Conservation (phyloP, 2,113 vertebrate species). For the Ciconia maguari region DNA sequence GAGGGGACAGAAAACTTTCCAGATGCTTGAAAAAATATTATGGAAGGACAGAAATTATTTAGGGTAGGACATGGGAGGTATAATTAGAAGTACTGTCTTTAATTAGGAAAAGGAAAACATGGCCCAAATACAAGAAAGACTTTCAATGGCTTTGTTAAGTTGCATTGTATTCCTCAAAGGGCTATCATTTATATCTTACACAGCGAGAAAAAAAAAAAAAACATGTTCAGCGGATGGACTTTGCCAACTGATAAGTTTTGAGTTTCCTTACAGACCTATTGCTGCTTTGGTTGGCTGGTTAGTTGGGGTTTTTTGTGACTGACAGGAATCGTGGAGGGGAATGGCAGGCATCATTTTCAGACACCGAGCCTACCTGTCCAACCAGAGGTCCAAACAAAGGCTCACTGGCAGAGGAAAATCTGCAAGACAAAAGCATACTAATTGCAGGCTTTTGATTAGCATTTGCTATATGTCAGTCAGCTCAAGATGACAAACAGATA, state of each 20-base stretch:
- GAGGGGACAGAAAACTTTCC: neutral
- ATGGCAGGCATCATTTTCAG: neutral
- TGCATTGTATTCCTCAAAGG: neutral
- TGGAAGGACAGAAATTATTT: neutral
- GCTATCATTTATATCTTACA: neutral
- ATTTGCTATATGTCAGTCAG: neutral
- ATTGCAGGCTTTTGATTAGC: neutral
- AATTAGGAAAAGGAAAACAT: neutral
- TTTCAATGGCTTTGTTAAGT: neutral
- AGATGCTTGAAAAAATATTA: neutral
- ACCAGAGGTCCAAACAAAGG: neutral
- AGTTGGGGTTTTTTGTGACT: neutral
- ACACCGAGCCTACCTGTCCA: neutral
- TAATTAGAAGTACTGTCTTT: neutral
- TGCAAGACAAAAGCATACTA: neutral
- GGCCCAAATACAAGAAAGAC: neutral
- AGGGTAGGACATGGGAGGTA: neutral
- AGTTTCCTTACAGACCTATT: neutral
- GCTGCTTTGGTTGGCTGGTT: neutral
- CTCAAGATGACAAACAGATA: neutral
- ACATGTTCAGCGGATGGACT: neutral
- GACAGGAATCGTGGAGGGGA: fast-evolving
- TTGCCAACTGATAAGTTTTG: neutral
- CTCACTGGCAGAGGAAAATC: neutral
- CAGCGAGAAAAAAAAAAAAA: neutral